Base-by-base conservation (phyloP, 2,888 invertebrate species). In the Allacma fusca region DNA sequence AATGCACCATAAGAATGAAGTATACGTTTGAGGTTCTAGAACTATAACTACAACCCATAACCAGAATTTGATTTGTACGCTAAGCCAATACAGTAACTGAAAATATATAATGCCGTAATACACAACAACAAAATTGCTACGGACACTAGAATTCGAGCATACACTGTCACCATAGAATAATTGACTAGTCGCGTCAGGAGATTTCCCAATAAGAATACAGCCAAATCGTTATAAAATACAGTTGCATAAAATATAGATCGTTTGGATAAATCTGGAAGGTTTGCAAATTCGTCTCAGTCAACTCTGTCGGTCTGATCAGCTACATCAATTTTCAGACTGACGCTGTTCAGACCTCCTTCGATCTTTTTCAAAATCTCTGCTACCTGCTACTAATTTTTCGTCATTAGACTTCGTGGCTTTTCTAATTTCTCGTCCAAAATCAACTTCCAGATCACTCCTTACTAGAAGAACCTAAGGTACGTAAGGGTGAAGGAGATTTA, bases 171-270 rank as follows among this genome's bases (percentile, higher is more conserved):
- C 19, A 93, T 87, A 16, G 88, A 87, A 85, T 95, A 88, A 88
- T 97, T 97, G 5, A 96, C 89, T 1, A 91, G 85, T 13, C 97
- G 97, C 0, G 97, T 98, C 21, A 93, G 85, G 40, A 97, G 82
- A 88, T 98, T 98, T 0, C 92, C 91, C 19, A 92, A 81, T 74
- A 98, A 87, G 86, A 98, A 98, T 86, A 92, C 94, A n/a, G 90
- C 85, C 40, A 97, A 87, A 0, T 94, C 95, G 88, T 95, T 95
- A 80, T 90, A 91, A 87, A 94, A 95, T 34, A 96, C 89, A 23
- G 92, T 91, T 82, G 91, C 89, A 73, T 92, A 89, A 80, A 94
- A 89, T 59, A 89, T 85, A 69, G 93, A 90, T 21, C 81, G 75
- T 75, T 77, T 74, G 2, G 81, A 79, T 24, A 84, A 81, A 74